These are phyloP conservation scores for Etheostoma nigrum DNA, from an alignment of 2,797 vertebrate genomes.

Conservation along the genomic window DNA sequence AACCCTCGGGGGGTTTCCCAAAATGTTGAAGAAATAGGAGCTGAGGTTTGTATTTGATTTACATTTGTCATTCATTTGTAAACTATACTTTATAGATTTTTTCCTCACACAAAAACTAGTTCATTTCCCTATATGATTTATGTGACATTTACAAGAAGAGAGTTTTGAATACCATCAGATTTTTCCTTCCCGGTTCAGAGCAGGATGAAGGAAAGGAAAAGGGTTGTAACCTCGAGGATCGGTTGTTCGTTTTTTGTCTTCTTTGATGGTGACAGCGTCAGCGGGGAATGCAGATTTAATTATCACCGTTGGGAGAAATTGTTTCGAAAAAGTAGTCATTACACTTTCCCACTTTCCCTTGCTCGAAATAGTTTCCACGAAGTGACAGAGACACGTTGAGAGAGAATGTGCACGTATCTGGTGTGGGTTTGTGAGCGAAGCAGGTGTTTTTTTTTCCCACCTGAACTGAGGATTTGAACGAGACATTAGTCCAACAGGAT, in stretches of 20 bases:
- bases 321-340: slow-evolving; percentile 39
- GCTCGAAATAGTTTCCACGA: slow-evolving; percentile 25
- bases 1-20: too few species aligned
- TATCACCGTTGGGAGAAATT: slow-evolving; percentile 36
- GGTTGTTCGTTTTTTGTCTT: slow-evolving; percentile 1
- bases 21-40: background rate
- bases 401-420: background rate
- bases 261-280: slow-evolving; percentile 49
- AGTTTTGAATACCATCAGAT: slow-evolving; percentile 10
- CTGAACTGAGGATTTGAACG: background rate
- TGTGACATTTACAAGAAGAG: slow-evolving; percentile 33
- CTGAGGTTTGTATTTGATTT: background rate
- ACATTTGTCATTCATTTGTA: background rate
- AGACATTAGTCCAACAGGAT: background rate
- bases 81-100: background rate
- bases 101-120: background rate
- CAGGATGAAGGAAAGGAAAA: background rate
- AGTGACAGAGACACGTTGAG: background rate
- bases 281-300: slow-evolving; percentile 59
- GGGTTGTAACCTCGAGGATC: slow-evolving; percentile 22
- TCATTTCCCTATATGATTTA: slow-evolving; percentile 42
- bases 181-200: slow-evolving; percentile 31
- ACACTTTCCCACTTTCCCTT: slow-evolving; percentile 46
- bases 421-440: background rate
- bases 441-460: slow-evolving; percentile 8